These are phyloP conservation scores for Agrochola lychnidis DNA, from an alignment of 2,888 invertebrate genomes.

Conservation along the genomic window DNA sequence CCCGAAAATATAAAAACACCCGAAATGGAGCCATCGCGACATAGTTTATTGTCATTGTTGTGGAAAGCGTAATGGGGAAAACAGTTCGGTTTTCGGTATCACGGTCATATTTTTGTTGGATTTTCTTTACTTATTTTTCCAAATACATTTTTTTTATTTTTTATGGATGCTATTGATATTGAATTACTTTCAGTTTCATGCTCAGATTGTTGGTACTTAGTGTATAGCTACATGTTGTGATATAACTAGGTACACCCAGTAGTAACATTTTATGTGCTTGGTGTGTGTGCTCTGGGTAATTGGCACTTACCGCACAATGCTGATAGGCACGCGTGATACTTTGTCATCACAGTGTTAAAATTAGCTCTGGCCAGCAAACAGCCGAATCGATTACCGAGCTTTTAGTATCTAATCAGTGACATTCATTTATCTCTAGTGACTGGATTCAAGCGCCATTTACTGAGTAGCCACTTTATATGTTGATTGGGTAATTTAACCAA, in stretches of 20 bases:
- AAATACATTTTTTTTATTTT: slow-evolving; percentile 60
- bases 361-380: slow-evolving; percentile 69
- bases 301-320: slow-evolving; percentile 36
- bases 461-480: slow-evolving; percentile 83
- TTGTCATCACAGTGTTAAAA: slow-evolving; percentile 61
- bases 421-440: slow-evolving; percentile 80
- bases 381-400: slow-evolving; percentile 71
- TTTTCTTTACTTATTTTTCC: slow-evolving; percentile 61
- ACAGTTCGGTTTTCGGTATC: slow-evolving; percentile 64
- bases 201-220: slow-evolving; percentile 37
- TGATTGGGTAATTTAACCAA: slow-evolving; percentile 84
- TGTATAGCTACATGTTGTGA: slow-evolving; percentile 15
- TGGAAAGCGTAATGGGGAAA: slow-evolving; percentile 70
- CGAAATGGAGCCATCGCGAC: slow-evolving; percentile 63
- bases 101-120: slow-evolving; percentile 60
- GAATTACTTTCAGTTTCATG: slow-evolving; percentile 55
- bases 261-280: slow-evolving; percentile 36
- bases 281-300: slow-evolving; percentile 44
- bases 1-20: slow-evolving; percentile 63
- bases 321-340: slow-evolving; percentile 54
- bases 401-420: slow-evolving; percentile 79
- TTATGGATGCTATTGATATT: slow-evolving; percentile 50
- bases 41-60: slow-evolving; percentile 71
- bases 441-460: slow-evolving; percentile 79
- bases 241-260: slow-evolving; percentile 18